Percentiles rank a stretch among this genome's conserved stretches.
phyloP scores from a whole-genome alignment of 1,140 invertebrate genomes.

The Drosophila baimaii region DNA sequence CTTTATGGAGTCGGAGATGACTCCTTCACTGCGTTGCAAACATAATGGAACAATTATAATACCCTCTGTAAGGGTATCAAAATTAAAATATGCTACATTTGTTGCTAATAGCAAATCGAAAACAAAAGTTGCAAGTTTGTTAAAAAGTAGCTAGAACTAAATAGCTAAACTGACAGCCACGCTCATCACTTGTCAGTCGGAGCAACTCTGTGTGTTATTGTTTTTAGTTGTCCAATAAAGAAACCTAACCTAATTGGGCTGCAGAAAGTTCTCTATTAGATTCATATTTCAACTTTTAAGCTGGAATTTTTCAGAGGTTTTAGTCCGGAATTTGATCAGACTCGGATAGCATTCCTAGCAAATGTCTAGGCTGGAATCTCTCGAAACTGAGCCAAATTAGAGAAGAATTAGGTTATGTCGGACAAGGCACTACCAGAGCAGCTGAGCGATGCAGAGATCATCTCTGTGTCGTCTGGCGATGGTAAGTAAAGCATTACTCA shows the following conservation, averaged over 20 bases:
- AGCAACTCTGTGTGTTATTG: conserved; percentile 3
- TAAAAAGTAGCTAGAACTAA: too few relatives aligned
- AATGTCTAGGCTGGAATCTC: background rate
- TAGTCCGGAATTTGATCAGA: background rate
- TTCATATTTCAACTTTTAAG: too few relatives aligned
- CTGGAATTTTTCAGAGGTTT: background rate
- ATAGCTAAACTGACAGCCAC: too few relatives aligned
- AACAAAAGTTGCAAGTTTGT: too few relatives aligned
- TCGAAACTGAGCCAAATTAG: background rate
- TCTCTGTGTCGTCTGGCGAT: background rate
- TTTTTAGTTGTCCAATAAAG: background rate
- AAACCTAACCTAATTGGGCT: background rate
- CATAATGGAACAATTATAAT: too few relatives aligned
- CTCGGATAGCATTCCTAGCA: background rate
- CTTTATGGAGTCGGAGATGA: too few relatives aligned
- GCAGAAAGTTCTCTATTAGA: too few relatives aligned
- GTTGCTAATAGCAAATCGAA: too few relatives aligned
- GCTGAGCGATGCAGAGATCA: background rate
- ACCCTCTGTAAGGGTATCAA: too few relatives aligned
- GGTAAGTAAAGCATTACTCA: background rate
- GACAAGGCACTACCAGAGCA: too few relatives aligned
- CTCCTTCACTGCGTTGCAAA: too few relatives aligned
- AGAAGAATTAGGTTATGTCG: background rate
- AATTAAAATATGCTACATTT: too few relatives aligned
- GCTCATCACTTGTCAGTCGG: background rate